Conservation (phyloP, 2,888 invertebrate genomes). For the Pseudococcus jackbeardsleyi region DNA sequence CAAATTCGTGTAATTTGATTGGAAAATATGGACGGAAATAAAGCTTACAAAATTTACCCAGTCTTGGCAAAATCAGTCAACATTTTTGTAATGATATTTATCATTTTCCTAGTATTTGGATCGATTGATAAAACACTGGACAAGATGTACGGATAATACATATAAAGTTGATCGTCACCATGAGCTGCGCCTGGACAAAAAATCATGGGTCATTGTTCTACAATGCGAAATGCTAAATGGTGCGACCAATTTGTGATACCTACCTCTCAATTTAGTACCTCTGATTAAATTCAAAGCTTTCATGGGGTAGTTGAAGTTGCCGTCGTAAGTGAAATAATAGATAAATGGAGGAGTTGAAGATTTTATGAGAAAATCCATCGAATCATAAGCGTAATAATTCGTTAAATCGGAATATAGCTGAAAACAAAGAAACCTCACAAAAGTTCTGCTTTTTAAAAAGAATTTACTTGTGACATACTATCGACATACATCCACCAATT, state of each 20-base stretch:
- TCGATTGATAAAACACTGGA: not conserved
- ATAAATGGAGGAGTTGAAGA: not conserved
- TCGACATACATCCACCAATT: not conserved
- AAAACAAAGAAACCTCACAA: not conserved
- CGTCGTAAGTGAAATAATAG: not conserved
- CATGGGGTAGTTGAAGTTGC: not conserved
- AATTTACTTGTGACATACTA: not conserved
- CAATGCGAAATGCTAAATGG: not conserved
- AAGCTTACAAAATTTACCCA: not conserved
- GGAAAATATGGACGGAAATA: not conserved
- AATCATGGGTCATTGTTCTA: too few species aligned
- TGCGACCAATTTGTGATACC: not conserved
- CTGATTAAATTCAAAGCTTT: not conserved
- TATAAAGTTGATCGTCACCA: not conserved
- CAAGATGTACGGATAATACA: not conserved
- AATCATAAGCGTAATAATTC: not conserved
- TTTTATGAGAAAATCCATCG: not conserved
- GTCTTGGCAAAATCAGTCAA: constrained; percentile 22
- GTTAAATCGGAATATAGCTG: not conserved
- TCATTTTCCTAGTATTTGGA: not conserved
- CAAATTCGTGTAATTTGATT: too few species aligned
- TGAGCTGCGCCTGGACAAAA: not conserved
- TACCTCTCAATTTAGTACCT: not conserved
- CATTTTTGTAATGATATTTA: not conserved
- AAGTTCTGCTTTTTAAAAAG: not conserved